phyloP scores from a whole-genome alignment of 2,888 invertebrate species.

The Idaea biselata region DNA sequence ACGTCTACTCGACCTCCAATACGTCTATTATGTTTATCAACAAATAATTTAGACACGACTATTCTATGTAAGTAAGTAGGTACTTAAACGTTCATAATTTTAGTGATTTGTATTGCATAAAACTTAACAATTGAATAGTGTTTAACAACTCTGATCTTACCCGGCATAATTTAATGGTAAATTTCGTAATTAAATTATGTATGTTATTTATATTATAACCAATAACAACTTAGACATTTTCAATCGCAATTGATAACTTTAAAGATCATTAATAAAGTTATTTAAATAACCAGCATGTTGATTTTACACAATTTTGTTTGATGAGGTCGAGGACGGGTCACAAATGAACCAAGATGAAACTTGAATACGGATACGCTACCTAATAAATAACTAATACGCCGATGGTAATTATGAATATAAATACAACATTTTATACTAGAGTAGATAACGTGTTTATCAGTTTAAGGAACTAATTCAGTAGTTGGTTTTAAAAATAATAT shows the following conservation, averaged over 20 bases:
- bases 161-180: neutral
- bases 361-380: constrained; percentile 4
- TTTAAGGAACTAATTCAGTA: constrained; percentile 19
- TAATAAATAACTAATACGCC: constrained; percentile 1
- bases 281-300: constrained; percentile 24
- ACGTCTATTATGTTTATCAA: neutral
- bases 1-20: neutral
- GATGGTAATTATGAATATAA: constrained; percentile 4
- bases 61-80: neutral
- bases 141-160: neutral
- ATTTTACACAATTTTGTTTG: constrained; percentile 17
- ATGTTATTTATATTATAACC: no score
- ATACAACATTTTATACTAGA: constrained; percentile 4
- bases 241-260: constrained; percentile 5
- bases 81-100: neutral
- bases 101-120: neutral
- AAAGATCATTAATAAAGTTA: constrained; percentile 17
- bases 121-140: neutral
- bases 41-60: neutral
- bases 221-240: neutral
- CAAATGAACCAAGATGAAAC: constrained; percentile 8
- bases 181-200: neutral
- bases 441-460: constrained; percentile 3
- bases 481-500: constrained; percentile 28
- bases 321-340: constrained; percentile 25